Evolutionary conservation across 2,888 invertebrate species (phyloP).

Genomic region (Coecobrya sp.): DNA sequence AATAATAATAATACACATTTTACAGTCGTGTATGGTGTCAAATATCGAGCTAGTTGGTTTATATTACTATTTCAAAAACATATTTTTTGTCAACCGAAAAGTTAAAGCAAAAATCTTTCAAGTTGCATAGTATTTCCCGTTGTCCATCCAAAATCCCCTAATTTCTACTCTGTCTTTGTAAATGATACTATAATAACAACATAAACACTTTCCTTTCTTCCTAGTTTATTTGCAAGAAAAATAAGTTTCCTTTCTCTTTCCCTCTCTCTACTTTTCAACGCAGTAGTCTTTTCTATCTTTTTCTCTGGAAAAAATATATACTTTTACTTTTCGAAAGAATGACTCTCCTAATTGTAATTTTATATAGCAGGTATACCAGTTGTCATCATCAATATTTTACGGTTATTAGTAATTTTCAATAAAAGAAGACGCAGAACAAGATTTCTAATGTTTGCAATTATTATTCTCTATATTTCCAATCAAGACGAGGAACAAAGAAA

Average conservation of each 20-base stretch:
- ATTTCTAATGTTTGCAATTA: not conserved
- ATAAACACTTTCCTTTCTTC: not conserved
- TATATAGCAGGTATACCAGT: slow-evolving; percentile 79
- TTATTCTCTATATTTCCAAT: not conserved
- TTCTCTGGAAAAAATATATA: slow-evolving; percentile 49
- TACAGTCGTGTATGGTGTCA: slow-evolving; percentile 46
- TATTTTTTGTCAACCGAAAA: not conserved
- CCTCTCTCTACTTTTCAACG: slow-evolving; percentile 3
- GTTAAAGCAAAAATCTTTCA: slow-evolving; percentile 26
- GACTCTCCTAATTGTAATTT: not conserved
- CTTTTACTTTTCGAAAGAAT: slow-evolving; percentile 58
- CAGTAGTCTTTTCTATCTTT: slow-evolving; percentile 63
- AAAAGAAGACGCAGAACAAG: not conserved
- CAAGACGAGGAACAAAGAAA: slow-evolving; percentile 5
- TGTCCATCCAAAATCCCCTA: not conserved
- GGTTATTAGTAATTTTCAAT: not conserved
- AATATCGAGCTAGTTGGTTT: slow-evolving; percentile 47
- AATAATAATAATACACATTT: slow-evolving; percentile 55
- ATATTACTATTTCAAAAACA: not conserved
- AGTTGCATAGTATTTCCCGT: not conserved
- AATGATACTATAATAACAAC: slow-evolving; percentile 8
- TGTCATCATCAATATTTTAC: slow-evolving; percentile 72
- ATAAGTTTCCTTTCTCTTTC: slow-evolving; percentile 31
- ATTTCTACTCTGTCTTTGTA: slow-evolving; percentile 30
- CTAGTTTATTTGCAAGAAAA: slow-evolving; percentile 7